phyloP scores from a whole-genome alignment of 1,140 invertebrate genomes.

The Campoletis sonorensis region DNA sequence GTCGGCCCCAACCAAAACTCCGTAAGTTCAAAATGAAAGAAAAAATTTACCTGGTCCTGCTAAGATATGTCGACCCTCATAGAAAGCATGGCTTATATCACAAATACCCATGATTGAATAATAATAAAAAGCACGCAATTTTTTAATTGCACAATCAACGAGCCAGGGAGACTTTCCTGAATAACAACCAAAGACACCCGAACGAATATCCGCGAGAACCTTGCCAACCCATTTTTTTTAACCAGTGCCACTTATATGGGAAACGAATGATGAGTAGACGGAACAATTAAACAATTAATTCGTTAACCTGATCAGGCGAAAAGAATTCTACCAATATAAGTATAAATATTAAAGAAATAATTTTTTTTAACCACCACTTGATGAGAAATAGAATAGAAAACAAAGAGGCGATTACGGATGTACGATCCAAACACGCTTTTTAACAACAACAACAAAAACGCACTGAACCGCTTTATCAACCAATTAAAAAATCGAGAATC shows the following conservation, averaged over 20 bases:
- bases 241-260: too few species aligned
- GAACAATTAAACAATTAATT: neutral
- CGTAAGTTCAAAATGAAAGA: constrained; percentile 56
- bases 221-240: too few species aligned
- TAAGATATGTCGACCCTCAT: neutral
- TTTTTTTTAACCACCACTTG: constrained; percentile 56
- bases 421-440: neutral
- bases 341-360: constrained; percentile 55
- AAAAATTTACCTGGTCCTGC: neutral
- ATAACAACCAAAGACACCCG: too few species aligned
- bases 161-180: too few species aligned
- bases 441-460: neutral
- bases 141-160: constrained; percentile 55
- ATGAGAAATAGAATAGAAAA: neutral
- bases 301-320: neutral
- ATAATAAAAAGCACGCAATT: constrained; percentile 27
- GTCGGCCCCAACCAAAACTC: constrained; percentile 61
- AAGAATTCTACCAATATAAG: neutral
- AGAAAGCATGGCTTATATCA: constrained; percentile 50
- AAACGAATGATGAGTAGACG: too few species aligned
- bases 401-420: neutral
- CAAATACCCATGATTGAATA: neutral
- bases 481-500: neutral
- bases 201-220: too few species aligned
- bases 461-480: neutral